Evolutionary conservation across 2,113 vertebrate species (phyloP), one percentile per base, ranked within the genome.

Genomic region (Antechinus stuartii): DNA sequence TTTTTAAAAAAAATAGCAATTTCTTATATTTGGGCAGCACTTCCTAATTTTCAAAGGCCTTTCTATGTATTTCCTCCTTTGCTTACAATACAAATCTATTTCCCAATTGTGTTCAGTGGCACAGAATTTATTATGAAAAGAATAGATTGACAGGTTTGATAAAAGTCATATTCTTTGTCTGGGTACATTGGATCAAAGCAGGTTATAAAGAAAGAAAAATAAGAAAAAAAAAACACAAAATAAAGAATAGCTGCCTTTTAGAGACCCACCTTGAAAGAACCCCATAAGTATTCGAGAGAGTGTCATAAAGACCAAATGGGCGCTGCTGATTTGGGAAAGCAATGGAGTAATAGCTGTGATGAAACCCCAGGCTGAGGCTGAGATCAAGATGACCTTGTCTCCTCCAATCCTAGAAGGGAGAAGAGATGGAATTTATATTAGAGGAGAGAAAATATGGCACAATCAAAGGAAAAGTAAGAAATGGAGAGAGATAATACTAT

Each of bases 331-430:
- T 68, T 98, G 99, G 26, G 99, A 98, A 54, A 99, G 98, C 97
- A 99, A 93, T 0, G 99, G 99, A 0, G 99, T 99, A 97, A 99
- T 98, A 2, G 99, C 98, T 0, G 99, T 99, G 98, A 99, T 99
- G 89, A 98, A 98, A 8, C 99, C 99, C 99, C 99, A 99, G 90
- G 99, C 99, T 0, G 99, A 98, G 0, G 99, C 99, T 0, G 99
- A 99, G 89, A 99, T 98, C 92, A 99, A 97, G 52, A 99, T 98
- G 54, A 99, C 99, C 95, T 99, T 99, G 98, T 99, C 99, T 16
- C 99, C 99, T 55, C 99, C 99, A 25, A 99, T 99, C 95, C 99
- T 99, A 95, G 26, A 97, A 96, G 61, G 90, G 16, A 95, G 7
- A 92, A 84, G 55, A 3, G 61, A 46, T 7, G 3, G 49, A 8